Percentiles rank a stretch among this genome's conserved stretches.
Evolutionary conservation across 2,113 vertebrate genomes (phyloP).

Genomic region (Peromyscus maniculatus): DNA sequence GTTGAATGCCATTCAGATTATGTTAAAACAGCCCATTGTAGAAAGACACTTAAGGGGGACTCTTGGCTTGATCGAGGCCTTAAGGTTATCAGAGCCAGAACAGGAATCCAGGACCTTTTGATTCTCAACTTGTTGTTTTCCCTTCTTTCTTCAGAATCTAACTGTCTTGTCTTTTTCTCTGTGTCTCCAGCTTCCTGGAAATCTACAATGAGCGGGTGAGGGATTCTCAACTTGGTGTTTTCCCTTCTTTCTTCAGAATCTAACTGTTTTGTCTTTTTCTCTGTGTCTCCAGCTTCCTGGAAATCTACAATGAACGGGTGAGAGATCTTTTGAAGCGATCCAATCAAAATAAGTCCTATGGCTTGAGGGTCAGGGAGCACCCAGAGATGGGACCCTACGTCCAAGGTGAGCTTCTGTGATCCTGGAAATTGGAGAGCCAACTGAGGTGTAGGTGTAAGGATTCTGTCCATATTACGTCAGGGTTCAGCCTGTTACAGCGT

Average conservation of each 20-base stretch:
- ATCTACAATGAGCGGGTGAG: constrained; percentile 98
- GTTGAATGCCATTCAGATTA: constrained; percentile 10
- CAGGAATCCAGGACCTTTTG: constrained; percentile 18
- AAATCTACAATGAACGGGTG: constrained; percentile 99
- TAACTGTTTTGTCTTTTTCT: constrained; percentile 38
- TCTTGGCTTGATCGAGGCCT: not conserved
- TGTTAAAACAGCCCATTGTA: not conserved
- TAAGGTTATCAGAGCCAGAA: not conserved
- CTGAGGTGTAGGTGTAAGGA: not conserved
- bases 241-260: not conserved
- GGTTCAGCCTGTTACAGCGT: too few species aligned
- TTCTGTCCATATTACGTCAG: too few species aligned
- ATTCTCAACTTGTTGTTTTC: constrained; percentile 34
- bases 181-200: constrained; percentile 94
- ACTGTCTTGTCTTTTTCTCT: constrained; percentile 29
- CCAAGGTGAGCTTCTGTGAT: constrained; percentile 90
- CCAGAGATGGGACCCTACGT: constrained; percentile 97
- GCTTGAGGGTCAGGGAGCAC: constrained; percentile 87
- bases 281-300: constrained; percentile 92
- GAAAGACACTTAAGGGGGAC: not conserved
- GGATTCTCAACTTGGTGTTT: constrained; percentile 83
- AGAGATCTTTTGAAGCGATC: constrained; percentile 92
- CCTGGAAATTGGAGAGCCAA: constrained; percentile 32
- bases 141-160: not conserved
- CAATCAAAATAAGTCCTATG: constrained; percentile 91